Percentiles rank a stretch among this genome's conserved stretches.
Evolutionary conservation across 2,888 invertebrate genomes (phyloP).

Genomic region (Nomada ferruginata): DNA sequence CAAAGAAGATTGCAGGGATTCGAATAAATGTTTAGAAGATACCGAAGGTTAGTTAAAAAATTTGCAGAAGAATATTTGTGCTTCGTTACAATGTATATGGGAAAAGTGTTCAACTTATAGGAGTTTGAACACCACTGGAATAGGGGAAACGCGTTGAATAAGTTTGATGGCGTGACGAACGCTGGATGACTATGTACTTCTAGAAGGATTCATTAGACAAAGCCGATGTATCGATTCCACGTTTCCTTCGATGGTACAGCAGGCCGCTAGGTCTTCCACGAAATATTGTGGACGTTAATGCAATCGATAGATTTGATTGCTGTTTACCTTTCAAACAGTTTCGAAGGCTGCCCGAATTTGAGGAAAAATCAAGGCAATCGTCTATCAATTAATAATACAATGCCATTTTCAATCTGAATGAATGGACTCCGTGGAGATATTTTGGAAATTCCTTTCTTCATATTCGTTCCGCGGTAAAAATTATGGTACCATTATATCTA

Average conservation of each 20-base stretch:
- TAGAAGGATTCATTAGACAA: conserved; percentile 55
- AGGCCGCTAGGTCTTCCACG: conserved; percentile 34
- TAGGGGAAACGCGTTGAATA: conserved; percentile 34
- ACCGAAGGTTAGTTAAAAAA: too few species aligned
- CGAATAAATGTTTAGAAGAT: background rate
- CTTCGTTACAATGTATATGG: too few species aligned
- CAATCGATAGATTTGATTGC: conserved; percentile 59
- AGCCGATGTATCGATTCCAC: conserved; percentile 58
- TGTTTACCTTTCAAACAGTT: conserved; percentile 12
- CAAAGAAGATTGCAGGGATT: background rate
- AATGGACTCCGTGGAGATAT: too few species aligned
- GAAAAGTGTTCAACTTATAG: background rate
- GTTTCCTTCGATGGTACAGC: conserved; percentile 20
- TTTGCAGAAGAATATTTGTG: too few species aligned
- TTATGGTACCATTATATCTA: too few species aligned
- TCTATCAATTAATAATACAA: conserved; percentile 12
- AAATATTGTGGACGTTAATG: conserved; percentile 38
- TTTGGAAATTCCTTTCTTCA: too few species aligned
- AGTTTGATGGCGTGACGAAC: conserved; percentile 54
- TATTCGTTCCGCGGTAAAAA: too few species aligned
- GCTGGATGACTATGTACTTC: conserved; percentile 56
- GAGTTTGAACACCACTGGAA: conserved; percentile 39
- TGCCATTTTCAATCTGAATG: background rate
- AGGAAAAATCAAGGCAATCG: background rate
- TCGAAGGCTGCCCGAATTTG: conserved; percentile 26